Evolutionary conservation across 53 echinoderm and acorn worm genomes (phyloP).

Genomic region (Luidia sarsii): DNA sequence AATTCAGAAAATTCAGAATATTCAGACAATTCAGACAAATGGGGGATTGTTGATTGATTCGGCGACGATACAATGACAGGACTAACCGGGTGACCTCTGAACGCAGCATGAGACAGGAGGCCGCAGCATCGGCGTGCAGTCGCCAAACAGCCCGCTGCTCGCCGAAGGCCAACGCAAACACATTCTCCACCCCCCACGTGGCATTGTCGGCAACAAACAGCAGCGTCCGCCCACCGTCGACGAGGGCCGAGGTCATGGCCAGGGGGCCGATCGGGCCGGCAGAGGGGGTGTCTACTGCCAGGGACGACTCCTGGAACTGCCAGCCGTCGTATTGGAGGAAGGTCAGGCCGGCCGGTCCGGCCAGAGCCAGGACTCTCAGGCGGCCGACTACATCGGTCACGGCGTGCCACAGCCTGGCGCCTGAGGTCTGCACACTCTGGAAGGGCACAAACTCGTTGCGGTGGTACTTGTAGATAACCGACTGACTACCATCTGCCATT

Average conservation of each 20-base stretch:
- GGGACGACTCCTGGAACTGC: constrained; percentile 60
- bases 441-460: constrained; percentile 78
- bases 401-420: constrained; percentile 77
- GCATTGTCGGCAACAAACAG: constrained; percentile 32
- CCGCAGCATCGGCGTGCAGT: constrained; percentile 26
- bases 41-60: no score
- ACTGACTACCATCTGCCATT: no score
- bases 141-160: constrained; percentile 36
- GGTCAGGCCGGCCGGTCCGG: constrained; percentile 30
- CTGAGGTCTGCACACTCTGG: constrained; percentile 70
- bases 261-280: no score
- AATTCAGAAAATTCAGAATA: no score
- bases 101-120: constrained; percentile 35
- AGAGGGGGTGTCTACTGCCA: background rate
- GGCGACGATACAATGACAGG: no score
- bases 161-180: constrained; percentile 62
- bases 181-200: constrained; percentile 26
- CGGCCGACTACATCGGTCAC: constrained; percentile 45
- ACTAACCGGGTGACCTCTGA: no score
- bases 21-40: no score
- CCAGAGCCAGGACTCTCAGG: constrained; percentile 59
- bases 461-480: constrained; percentile 90
- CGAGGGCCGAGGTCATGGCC: constrained; percentile 15
- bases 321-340: constrained; percentile 90
- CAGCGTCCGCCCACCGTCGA: background rate